Conservation (phyloP, 2,888 invertebrate genomes). For the Parnassius orleans region DNA sequence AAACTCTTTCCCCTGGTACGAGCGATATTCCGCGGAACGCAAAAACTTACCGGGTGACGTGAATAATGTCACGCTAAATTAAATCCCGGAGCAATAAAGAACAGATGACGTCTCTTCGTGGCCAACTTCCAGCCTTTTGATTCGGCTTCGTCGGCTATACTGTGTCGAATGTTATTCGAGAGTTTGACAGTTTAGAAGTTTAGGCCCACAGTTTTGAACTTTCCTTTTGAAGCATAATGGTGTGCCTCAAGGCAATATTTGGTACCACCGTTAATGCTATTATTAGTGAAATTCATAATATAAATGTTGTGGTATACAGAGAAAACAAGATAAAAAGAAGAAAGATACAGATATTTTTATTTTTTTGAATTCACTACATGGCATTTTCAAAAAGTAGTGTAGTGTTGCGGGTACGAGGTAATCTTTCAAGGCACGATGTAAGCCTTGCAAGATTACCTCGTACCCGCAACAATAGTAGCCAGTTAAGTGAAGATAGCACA, state of each 20-base stretch:
- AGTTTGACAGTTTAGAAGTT: constrained; percentile 22
- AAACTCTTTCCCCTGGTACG: constrained; percentile 53
- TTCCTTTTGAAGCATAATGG: not conserved
- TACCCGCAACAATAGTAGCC: too few species aligned
- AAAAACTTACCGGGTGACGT: constrained; percentile 65
- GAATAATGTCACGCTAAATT: constrained; percentile 77
- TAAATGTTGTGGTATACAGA: too few species aligned
- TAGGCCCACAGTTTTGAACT: constrained; percentile 1
- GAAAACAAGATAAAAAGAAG: too few species aligned
- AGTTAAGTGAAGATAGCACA: too few species aligned
- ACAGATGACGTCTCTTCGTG: constrained; percentile 62
- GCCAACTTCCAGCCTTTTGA: constrained; percentile 34
- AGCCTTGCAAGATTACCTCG: too few species aligned
- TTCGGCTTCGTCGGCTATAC: constrained; percentile 24
- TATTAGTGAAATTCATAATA: too few species aligned
- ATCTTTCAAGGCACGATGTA: too few species aligned
- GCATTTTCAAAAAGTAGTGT: too few species aligned
- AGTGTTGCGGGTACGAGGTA: too few species aligned
- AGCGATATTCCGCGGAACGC: constrained; percentile 43
- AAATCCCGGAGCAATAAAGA: constrained; percentile 71
- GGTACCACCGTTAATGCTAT: not conserved
- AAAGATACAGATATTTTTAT: too few species aligned
- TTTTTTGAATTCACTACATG: too few species aligned
- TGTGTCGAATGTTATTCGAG: constrained; percentile 28
- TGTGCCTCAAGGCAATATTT: constrained; percentile 4